phyloP scores from a whole-genome alignment of 2,113 vertebrate genomes.

The Mastomys coucha region DNA sequence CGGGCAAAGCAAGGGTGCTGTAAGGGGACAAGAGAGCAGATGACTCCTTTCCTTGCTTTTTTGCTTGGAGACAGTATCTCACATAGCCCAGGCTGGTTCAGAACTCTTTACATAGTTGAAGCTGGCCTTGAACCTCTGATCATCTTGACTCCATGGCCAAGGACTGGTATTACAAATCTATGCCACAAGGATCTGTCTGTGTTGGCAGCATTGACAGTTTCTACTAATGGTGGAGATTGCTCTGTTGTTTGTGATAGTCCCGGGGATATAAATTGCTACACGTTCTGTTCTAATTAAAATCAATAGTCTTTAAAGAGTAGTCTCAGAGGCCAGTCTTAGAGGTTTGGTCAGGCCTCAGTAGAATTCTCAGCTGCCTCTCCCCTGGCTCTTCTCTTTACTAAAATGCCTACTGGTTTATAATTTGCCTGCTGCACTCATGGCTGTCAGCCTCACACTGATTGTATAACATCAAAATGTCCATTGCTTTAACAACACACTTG shows the following conservation, averaged over 20 bases:
- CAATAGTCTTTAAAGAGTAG: slow-evolving; percentile 11
- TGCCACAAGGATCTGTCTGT: not conserved
- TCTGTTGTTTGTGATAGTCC: not conserved
- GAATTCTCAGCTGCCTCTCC: not conserved
- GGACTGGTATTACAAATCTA: not conserved
- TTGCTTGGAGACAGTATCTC: not conserved
- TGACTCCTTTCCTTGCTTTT: not conserved
- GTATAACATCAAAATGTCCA: not conserved
- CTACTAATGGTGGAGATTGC: not conserved
- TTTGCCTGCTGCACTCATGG: not conserved
- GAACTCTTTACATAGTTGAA: not conserved
- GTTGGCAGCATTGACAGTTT: not conserved
- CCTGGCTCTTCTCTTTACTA: not conserved
- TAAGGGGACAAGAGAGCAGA: not conserved
- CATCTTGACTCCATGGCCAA: not conserved
- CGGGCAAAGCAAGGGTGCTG: not conserved
- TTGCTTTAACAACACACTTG: not conserved
- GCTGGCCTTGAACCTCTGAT: not conserved
- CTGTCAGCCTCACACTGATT: not conserved
- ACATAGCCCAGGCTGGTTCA: not conserved
- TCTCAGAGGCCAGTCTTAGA: not conserved
- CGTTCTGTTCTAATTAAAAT: not conserved
- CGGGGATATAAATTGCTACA: not conserved
- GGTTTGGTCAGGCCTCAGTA: not conserved
- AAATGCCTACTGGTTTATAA: not conserved